Conservation (phyloP, 2,797 vertebrate species). For the Philypnodon macrostomus region DNA sequence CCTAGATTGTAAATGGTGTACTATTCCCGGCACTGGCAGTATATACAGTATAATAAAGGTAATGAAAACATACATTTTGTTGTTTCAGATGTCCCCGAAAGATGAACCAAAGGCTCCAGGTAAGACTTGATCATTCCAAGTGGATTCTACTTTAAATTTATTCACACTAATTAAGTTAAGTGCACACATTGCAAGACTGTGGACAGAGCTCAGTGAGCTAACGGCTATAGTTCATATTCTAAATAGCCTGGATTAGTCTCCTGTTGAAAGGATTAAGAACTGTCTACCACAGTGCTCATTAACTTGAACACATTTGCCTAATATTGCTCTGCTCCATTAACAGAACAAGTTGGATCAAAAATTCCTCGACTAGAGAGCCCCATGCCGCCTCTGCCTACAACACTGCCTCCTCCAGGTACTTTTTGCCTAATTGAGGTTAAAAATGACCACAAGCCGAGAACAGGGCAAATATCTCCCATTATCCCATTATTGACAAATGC, state of each 20-base stretch:
- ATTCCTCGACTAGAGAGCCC: constrained; percentile 89
- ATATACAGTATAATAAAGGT: too few species aligned
- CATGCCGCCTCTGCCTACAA: constrained; percentile 88
- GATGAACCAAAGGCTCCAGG: constrained; percentile 91
- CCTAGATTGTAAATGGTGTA: too few species aligned
- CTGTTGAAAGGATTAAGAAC: neutral
- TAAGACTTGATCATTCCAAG: constrained; percentile 37
- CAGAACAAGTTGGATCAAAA: constrained; percentile 91
- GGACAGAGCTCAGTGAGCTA: neutral
- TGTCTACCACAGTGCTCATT: neutral
- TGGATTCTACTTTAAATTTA: neutral
- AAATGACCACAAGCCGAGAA: neutral
- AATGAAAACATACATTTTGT: too few species aligned
- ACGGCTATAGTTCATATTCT: neutral
- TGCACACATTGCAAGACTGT: neutral
- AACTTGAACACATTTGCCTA: constrained; percentile 1
- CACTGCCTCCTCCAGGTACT: constrained; percentile 88
- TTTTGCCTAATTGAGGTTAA: constrained; percentile 1
- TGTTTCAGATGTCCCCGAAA: constrained; percentile 88
- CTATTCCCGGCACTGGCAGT: too few species aligned
- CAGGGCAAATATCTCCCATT: neutral
- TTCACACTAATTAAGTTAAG: constrained; percentile 1
- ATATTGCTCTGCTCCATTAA: constrained; percentile 30
- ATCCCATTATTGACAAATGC: constrained; percentile 7
- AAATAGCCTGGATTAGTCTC: constrained; percentile 3